Evolutionary conservation across 1,140 invertebrate species (phyloP), one percentile per base, ranked within the genome.

Genomic region (Macrobrachium rosenbergii): DNA sequence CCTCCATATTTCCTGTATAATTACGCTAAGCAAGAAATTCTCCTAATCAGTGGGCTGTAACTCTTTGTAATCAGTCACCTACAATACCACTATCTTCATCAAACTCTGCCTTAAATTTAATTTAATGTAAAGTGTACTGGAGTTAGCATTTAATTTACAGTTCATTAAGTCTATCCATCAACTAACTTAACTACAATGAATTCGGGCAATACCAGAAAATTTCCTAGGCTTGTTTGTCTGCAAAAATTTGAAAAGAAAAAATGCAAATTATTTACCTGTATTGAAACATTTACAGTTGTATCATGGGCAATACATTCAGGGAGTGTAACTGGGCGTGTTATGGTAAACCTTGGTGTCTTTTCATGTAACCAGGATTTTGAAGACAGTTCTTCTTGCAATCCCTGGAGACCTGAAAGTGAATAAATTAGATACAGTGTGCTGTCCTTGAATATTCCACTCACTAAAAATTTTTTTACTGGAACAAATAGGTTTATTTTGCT

Each of bases 281-380:
- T 75, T 21, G 60, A 52, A 43, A 84, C 37, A 21, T 45, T 52
- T 14, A 84, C 73, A 64, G 82, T 77, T 45, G 82, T 84, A 59
- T 84, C 77, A 23, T 76, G 62, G n/a, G 82, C 82, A 12, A 84
- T 43, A 52, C 82, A 76, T 59, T 84, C 73, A 16, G 82, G 82
- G 59, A 84, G 37, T 17, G 75, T 63, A 19, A 84, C 60, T 64
- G 59, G 60, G 21, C 82, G 60, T 45, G 82, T 84, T 43, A 84
- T 67, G 59, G 73, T 77, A 60, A 76, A 84, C 52, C 82, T 73
- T 21, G 82, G 82, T 0, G 82, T 84, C 72, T 77, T 76, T 19
- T 77, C 52, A 63, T 78, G 60, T 3, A 84, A 17, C 82, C 82
- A 84, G 14, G 59, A 5, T 5, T 76, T 23, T 12, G 82, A 84